Conservation (phyloP, 2,113 vertebrate genomes). For the Mirza zaza region DNA sequence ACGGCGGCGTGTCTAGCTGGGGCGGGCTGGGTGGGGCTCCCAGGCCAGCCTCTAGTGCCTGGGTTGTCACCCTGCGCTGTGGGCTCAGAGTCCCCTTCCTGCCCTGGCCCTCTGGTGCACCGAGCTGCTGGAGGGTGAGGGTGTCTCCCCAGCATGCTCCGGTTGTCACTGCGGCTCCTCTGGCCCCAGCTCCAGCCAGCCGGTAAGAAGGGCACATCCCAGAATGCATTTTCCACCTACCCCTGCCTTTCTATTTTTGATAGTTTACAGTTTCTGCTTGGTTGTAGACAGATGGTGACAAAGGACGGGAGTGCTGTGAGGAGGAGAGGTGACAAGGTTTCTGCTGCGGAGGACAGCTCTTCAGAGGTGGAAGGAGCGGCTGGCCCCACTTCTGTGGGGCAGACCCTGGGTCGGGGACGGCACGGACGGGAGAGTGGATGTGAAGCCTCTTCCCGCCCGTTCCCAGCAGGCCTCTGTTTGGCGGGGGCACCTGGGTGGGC, state of each 20-base stretch:
- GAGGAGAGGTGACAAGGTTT: background rate
- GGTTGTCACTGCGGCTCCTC: background rate
- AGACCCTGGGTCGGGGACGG: background rate
- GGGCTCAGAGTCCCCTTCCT: background rate
- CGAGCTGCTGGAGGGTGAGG: background rate
- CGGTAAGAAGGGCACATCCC: background rate
- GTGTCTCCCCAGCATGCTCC: background rate
- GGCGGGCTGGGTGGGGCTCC: too few relatives aligned
- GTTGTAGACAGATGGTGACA: background rate
- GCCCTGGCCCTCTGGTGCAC: accelerated
- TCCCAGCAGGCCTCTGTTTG: background rate
- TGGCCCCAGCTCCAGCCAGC: background rate
- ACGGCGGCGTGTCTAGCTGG: background rate
- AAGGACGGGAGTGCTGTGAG: background rate
- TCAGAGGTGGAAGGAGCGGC: background rate
- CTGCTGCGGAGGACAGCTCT: background rate
- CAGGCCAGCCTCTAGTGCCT: background rate
- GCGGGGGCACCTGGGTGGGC: background rate
- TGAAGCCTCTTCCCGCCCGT: background rate
- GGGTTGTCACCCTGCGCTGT: background rate
- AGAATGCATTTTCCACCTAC: background rate
- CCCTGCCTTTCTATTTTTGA: background rate
- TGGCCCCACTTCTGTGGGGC: background rate
- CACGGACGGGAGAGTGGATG: background rate
- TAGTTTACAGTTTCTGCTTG: background rate